Percentiles rank a stretch among this genome's conserved stretches.
Evolutionary conservation across 2,888 invertebrate species (phyloP).

Genomic region (Lepidonotus clava): DNA sequence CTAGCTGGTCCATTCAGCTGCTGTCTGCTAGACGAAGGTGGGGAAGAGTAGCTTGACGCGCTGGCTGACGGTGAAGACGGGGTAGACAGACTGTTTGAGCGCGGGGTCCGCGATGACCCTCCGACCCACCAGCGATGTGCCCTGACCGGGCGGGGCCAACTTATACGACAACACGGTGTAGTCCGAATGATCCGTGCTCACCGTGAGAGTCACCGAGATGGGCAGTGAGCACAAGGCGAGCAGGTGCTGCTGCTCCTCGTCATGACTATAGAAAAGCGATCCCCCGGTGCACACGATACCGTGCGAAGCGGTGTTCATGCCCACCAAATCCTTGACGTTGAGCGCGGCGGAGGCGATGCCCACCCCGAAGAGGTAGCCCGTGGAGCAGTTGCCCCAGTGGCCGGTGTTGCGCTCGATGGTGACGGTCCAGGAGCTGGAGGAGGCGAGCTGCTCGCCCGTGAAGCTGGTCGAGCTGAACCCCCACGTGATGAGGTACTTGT

Average conservation of each 20-base stretch:
- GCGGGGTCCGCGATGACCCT: slow-evolving; percentile 68
- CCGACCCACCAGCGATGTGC: slow-evolving; percentile 71
- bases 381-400: slow-evolving; percentile 71
- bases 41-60: slow-evolving; percentile 77
- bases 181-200: slow-evolving; percentile 68
- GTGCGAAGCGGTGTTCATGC: slow-evolving; percentile 71
- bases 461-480: slow-evolving; percentile 77
- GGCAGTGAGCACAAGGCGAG: slow-evolving; percentile 73
- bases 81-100: slow-evolving; percentile 67
- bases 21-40: slow-evolving; percentile 68
- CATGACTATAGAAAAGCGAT: slow-evolving; percentile 69
- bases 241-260: slow-evolving; percentile 70
- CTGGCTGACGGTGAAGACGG: slow-evolving; percentile 78
- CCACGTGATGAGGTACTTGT: slow-evolving; percentile 77
- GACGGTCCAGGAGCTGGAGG: slow-evolving; percentile 73
- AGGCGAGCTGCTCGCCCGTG: slow-evolving; percentile 72
- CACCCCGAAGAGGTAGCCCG: slow-evolving; percentile 77
- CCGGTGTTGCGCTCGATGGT: slow-evolving; percentile 74
- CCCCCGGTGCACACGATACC: slow-evolving; percentile 74
- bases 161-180: slow-evolving; percentile 72
- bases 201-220: slow-evolving; percentile 71
- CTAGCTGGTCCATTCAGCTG: not conserved
- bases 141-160: slow-evolving; percentile 70
- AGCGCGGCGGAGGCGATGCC: slow-evolving; percentile 73
- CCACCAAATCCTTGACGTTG: slow-evolving; percentile 74